Percentiles rank a stretch among this genome's conserved stretches.
Evolutionary conservation across 1,140 invertebrate species (phyloP).

Genomic region (Elysia chlorotica): DNA sequence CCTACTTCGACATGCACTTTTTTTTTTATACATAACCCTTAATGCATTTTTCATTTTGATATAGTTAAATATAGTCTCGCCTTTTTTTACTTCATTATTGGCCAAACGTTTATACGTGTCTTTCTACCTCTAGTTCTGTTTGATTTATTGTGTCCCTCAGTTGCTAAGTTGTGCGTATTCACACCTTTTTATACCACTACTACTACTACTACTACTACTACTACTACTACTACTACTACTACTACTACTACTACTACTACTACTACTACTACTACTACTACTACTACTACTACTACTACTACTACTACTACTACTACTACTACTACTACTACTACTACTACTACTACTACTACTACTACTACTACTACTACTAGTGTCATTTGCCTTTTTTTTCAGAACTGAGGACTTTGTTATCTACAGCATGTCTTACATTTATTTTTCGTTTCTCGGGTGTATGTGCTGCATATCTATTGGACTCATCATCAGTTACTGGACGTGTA

Average conservation of each 20-base stretch:
- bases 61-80: too few species aligned
- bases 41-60: too few species aligned
- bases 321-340: conserved; percentile 8
- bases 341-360: not conserved
- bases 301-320: not conserved
- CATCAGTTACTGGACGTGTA: too few species aligned
- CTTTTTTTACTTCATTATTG: too few species aligned
- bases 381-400: not conserved
- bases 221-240: not conserved
- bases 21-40: too few species aligned
- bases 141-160: not conserved
- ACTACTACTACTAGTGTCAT: not conserved
- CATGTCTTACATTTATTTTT: too few species aligned
- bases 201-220: not conserved
- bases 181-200: not conserved
- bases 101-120: too few species aligned
- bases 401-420: too few species aligned
- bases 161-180: not conserved
- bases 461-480: too few species aligned
- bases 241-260: not conserved
- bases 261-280: not conserved
- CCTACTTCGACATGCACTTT: too few species aligned
- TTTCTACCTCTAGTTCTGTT: not conserved
- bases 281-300: conserved; percentile 8
- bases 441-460: too few species aligned